Evolutionary conservation across 2,888 invertebrate genomes (phyloP).

Genomic region (Drosophila meridiana): DNA sequence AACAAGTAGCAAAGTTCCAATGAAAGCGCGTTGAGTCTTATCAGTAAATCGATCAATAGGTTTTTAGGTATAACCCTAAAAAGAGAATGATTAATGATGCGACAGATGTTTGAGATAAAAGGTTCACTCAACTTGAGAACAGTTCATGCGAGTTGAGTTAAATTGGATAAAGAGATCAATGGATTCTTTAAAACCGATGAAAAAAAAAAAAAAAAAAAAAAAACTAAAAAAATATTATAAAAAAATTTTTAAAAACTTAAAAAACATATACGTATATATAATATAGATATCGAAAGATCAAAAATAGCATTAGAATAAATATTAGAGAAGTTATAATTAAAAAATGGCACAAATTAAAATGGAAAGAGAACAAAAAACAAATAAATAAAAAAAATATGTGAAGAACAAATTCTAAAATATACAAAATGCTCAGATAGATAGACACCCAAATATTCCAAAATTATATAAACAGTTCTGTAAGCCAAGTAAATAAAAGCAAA

Average conservation of each 20-base stretch:
- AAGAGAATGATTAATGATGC: slow-evolving; percentile 38
- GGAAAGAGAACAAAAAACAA: not conserved
- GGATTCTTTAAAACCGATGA: not conserved
- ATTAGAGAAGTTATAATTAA: no score
- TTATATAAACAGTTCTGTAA: slow-evolving; percentile 3
- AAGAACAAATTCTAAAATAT: not conserved
- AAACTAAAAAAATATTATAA: not conserved
- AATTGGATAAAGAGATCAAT: not conserved
- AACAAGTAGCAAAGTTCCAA: slow-evolving; percentile 12
- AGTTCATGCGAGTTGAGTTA: not conserved
- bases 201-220: no score
- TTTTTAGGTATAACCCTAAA: not conserved
- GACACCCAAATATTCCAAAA: slow-evolving; percentile 1
- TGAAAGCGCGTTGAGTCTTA: slow-evolving; percentile 20
- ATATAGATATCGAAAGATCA: no score
- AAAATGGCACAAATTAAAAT: no score
- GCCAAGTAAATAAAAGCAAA: slow-evolving; percentile 1
- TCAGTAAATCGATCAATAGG: slow-evolving; percentile 19
- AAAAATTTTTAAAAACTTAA: not conserved
- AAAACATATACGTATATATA: not conserved
- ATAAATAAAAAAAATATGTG: not conserved
- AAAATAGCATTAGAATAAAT: no score
- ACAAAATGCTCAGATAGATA: not conserved
- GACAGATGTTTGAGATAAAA: not conserved
- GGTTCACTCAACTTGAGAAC: slow-evolving; percentile 41